phyloP scores from a whole-genome alignment of 2,113 vertebrate genomes.

The Scortum barcoo region DNA sequence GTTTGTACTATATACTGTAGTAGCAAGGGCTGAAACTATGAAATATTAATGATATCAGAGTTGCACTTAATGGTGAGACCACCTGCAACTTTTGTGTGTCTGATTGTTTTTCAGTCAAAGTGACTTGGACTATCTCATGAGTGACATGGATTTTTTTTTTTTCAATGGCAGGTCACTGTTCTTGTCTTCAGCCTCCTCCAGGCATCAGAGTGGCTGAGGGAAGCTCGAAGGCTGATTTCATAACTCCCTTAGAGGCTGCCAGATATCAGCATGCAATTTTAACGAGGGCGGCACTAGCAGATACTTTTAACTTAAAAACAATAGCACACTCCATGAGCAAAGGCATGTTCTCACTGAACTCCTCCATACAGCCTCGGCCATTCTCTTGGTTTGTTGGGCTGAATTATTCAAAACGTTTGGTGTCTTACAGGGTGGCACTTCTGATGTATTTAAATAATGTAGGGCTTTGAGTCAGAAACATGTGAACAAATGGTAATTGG shows the following conservation, averaged over 20 bases:
- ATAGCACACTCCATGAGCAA: background rate
- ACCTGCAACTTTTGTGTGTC: background rate
- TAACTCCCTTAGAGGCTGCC: constrained; percentile 30
- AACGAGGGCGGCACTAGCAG: constrained; percentile 11
- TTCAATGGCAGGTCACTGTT: constrained; percentile 42
- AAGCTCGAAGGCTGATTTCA: constrained; percentile 37
- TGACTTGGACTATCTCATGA: background rate
- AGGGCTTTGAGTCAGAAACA: background rate
- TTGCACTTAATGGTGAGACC: background rate
- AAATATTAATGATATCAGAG: background rate
- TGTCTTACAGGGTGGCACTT: background rate
- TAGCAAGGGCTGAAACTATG: background rate
- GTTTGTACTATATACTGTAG: background rate
- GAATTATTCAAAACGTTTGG: constrained; percentile 54
- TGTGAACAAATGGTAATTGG: background rate
- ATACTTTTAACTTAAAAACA: constrained; percentile 47
- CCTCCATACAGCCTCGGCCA: background rate
- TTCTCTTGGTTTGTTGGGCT: constrained; percentile 23
- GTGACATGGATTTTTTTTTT: too few species aligned
- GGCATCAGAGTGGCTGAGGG: constrained; percentile 29
- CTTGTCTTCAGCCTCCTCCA: constrained; percentile 28
- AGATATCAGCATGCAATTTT: constrained; percentile 59
- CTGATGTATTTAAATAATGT: constrained; percentile 44
- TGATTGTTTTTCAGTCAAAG: constrained; percentile 3
- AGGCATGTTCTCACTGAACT: constrained; percentile 14